Evolutionary conservation across 1,140 invertebrate genomes (phyloP).

Genomic region (Brachystomella parvula): DNA sequence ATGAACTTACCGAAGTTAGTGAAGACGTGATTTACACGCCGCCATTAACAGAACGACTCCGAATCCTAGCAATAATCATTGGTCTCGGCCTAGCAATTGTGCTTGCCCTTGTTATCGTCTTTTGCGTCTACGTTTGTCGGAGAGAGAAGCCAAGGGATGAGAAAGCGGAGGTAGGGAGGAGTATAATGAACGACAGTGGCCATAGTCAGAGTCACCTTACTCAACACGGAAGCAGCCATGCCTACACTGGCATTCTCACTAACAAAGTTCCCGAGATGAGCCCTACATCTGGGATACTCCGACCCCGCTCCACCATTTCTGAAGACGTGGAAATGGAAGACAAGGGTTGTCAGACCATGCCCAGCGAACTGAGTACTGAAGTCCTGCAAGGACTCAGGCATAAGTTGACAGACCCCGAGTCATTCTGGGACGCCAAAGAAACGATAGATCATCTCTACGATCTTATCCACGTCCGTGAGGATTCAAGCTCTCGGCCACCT

Average conservation of each 20-base stretch:
- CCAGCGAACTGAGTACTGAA: slow-evolving; percentile 64
- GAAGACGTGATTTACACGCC: slow-evolving; percentile 13
- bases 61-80: slow-evolving; percentile 33
- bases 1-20: slow-evolving; percentile 17
- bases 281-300: neutral
- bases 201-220: too few species aligned
- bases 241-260: neutral
- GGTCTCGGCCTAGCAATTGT: slow-evolving; percentile 33
- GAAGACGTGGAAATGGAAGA: slow-evolving; percentile 47
- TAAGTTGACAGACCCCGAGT: slow-evolving; percentile 60
- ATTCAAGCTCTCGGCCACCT: slow-evolving; percentile 30
- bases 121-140: slow-evolving; percentile 31
- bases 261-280: neutral
- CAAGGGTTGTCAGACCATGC: slow-evolving; percentile 61
- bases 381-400: slow-evolving; percentile 59
- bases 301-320: slow-evolving; percentile 25
- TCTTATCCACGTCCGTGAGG: slow-evolving; percentile 59
- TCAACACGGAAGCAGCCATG: neutral
- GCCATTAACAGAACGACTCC: slow-evolving; percentile 22
- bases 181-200: neutral
- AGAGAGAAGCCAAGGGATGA: neutral
- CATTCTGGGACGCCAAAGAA: slow-evolving; percentile 62
- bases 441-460: slow-evolving; percentile 71
- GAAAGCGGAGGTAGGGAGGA: neutral
- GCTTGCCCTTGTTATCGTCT: slow-evolving; percentile 21